Evolutionary conservation across 1,140 invertebrate genomes (phyloP).

Genomic region (Teleopsis dalmanni): DNA sequence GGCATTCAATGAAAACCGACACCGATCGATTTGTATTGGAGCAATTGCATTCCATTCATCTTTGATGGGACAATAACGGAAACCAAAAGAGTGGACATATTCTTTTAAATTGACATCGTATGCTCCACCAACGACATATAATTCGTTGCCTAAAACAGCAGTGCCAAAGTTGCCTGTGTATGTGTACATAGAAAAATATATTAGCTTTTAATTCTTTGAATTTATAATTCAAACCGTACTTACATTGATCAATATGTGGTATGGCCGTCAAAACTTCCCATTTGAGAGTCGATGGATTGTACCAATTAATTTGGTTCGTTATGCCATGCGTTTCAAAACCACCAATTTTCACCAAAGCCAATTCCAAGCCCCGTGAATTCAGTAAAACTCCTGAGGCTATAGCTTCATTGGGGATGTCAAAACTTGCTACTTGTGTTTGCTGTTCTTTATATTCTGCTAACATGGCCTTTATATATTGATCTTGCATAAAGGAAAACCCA

Average conservation of each 20-base stretch:
- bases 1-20: conserved; percentile 63
- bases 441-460: conserved; percentile 1
- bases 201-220: background rate
- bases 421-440: background rate
- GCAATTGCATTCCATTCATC: conserved; percentile 63
- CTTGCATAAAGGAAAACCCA: too few species aligned
- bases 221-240: conserved; percentile 7
- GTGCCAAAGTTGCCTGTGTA: conserved; percentile 59
- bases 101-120: conserved; percentile 64
- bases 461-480: conserved; percentile 1
- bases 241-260: conserved; percentile 66
- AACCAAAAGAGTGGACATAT: conserved; percentile 67
- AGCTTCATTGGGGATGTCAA: conserved; percentile 1
- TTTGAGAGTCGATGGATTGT: conserved; percentile 50
- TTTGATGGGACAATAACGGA: conserved; percentile 57
- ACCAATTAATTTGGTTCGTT: conserved; percentile 67
- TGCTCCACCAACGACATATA: conserved; percentile 68
- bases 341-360: conserved; percentile 61
- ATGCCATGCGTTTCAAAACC: conserved; percentile 63
- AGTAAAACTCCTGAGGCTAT: conserved; percentile 25
- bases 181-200: background rate
- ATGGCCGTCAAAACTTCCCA: conserved; percentile 63
- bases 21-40: conserved; percentile 60
- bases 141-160: conserved; percentile 59
- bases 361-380: conserved; percentile 60